Evolutionary conservation across 2,888 invertebrate genomes (phyloP), one percentile per base, ranked within the genome.

Genomic region (Lasioglossum vierecki): DNA sequence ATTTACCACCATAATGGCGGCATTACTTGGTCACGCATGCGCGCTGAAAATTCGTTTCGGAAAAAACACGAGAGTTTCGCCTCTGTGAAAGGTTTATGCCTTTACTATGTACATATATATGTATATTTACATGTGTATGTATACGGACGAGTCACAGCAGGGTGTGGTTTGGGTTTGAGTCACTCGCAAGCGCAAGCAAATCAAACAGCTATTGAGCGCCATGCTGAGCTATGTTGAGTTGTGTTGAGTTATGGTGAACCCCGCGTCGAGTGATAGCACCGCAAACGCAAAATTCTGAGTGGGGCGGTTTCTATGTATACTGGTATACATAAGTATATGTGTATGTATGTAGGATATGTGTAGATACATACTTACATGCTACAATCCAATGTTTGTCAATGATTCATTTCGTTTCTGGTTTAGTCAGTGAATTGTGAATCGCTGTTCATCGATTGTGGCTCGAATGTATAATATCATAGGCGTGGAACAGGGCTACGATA

Each of bases 401-500:
- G 15, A 72, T 30, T 74, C 30, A 4, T 49, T 49, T 35, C n/a
- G 22, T 39, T 68, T 68, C 68, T 4, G 11, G 11, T 26, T 49
- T 76, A 72, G 41, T 60, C 44, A 63, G 13, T 46, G 68, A 73
- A 30, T 41, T 15, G n/a, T 11, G 13, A 44, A 41, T 41, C 41
- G 60, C n/a, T 18, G n/a, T 73, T 79, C 35, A 2, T 30, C 44
- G 60, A 60, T 75, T 26, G 53, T 30, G 53, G 57, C 3, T 39
- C 63, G 74, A 77, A 77, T 77, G 39, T 35, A 46, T 78, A 60
- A 53, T 15, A 63, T 35, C 44, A 53, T 44, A 57, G 57, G 35
- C 49, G 53, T 22, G 53, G 15, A 73, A 68, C 1, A 73, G 53
- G 57, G n/a, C 44, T 49, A 82, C 72, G 75, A 46, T 35, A 46